These are phyloP conservation scores for Gallinago paraguaiae DNA, from an alignment of 2,113 vertebrate genomes.

Conservation along the genomic window DNA sequence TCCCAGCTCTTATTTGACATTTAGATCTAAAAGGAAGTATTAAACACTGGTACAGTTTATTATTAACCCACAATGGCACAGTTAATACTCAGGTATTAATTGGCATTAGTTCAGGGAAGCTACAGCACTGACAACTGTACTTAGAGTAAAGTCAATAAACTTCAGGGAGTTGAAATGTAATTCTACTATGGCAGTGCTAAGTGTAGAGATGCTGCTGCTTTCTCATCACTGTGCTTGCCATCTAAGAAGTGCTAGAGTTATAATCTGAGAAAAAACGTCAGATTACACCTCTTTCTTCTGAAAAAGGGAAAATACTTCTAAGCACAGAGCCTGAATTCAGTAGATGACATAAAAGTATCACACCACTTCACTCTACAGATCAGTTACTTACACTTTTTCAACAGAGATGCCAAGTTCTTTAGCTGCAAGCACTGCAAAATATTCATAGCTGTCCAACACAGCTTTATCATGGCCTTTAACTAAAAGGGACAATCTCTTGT, in stretches of 20 bases:
- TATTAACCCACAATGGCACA: not conserved
- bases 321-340: not conserved
- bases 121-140: not conserved
- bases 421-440: slow-evolving; percentile 89
- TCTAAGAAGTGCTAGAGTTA: not conserved
- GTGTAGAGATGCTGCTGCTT: not conserved
- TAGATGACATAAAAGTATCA: not conserved
- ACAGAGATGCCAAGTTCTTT: slow-evolving; percentile 87
- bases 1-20: not conserved
- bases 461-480: slow-evolving; percentile 91
- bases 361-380: not conserved
- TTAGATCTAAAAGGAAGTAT: not conserved
- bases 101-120: not conserved
- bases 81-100: not conserved
- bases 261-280: not conserved
- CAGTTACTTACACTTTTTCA: slow-evolving; percentile 85
- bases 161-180: not conserved
- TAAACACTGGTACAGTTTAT: not conserved
- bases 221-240: not conserved
- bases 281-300: not conserved
- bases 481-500: slow-evolving; percentile 86
- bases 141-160: not conserved
- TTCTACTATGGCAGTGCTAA: not conserved
- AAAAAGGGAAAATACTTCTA: not conserved
- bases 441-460: slow-evolving; percentile 95